Evolutionary conservation across 2,888 invertebrate genomes (phyloP).

Genomic region (Drosophila hamatofila): DNA sequence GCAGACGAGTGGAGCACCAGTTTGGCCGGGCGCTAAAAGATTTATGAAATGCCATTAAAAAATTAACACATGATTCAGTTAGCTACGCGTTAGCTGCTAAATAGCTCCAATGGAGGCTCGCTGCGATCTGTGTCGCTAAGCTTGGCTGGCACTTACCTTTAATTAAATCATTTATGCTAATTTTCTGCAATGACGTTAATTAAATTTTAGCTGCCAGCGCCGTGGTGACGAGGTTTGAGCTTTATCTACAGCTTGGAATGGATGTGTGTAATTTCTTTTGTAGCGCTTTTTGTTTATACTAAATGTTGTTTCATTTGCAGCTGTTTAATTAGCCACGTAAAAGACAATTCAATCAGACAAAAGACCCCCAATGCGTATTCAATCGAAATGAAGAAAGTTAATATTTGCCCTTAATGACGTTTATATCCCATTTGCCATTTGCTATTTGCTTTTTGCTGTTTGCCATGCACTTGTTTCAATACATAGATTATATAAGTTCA

Average conservation of each 20-base stretch:
- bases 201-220: constrained; percentile 54
- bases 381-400: constrained; percentile 17
- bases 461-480: not conserved
- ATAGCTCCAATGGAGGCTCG: constrained; percentile 2
- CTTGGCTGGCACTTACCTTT: constrained; percentile 64
- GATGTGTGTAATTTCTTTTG: constrained; percentile 24
- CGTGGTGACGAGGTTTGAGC: not conserved
- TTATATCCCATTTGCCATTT: not conserved
- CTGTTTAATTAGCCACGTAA: constrained; percentile 53
- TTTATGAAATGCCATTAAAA: constrained; percentile 74
- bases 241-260: constrained; percentile 16
- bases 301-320: constrained; percentile 36
- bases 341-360: constrained; percentile 15
- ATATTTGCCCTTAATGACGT: constrained; percentile 25
- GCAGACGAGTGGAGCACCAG: not conserved
- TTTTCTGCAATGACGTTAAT: constrained; percentile 72
- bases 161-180: constrained; percentile 81
- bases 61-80: constrained; percentile 73
- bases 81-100: constrained; percentile 23
- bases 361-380: constrained; percentile 4
- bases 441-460: not conserved
- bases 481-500: not conserved
- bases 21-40: constrained; percentile 47
- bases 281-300: not conserved
- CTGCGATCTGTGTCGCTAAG: constrained; percentile 9